Conservation (phyloP, 2,797 vertebrate species). For the Huso huso region DNA sequence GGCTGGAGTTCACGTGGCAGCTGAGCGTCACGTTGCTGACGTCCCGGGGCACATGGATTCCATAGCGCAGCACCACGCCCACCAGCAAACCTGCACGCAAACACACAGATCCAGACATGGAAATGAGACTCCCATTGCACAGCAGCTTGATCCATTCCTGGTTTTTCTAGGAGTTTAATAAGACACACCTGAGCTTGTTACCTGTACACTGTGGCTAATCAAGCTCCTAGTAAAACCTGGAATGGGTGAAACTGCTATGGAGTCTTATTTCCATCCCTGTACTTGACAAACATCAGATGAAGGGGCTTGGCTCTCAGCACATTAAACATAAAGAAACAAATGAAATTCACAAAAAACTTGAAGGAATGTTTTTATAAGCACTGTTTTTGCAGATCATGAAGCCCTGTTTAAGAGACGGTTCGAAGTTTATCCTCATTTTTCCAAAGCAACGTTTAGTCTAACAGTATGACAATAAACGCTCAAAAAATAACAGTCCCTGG, state of each 20-base stretch:
- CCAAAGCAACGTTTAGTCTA: no score
- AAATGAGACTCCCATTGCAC: no score
- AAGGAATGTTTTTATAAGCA: no score
- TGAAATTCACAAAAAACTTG: no score
- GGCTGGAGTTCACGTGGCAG: conserved; percentile 82
- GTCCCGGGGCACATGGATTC: conserved; percentile 82
- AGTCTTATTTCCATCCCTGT: not conserved
- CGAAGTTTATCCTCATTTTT: no score
- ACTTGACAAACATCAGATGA: no score
- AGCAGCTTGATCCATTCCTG: not conserved
- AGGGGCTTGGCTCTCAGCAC: no score
- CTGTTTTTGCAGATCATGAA: no score
- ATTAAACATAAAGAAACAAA: no score
- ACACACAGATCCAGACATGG: not conserved
- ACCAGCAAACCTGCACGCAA: conserved; percentile 73
- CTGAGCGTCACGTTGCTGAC: conserved; percentile 73
- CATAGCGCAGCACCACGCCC: conserved; percentile 85
- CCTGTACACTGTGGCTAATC: conserved; percentile 1
- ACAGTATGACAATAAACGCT: no score
- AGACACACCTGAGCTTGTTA: not conserved
- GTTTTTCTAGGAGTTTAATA: not conserved
- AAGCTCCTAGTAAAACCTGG: not conserved
- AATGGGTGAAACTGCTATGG: not conserved
- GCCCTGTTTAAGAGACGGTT: no score
- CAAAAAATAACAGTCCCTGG: no score